Percentiles rank a stretch among this genome's conserved stretches.
Evolutionary conservation across 2,888 invertebrate species (phyloP).

Genomic region (Torymus texanus): DNA sequence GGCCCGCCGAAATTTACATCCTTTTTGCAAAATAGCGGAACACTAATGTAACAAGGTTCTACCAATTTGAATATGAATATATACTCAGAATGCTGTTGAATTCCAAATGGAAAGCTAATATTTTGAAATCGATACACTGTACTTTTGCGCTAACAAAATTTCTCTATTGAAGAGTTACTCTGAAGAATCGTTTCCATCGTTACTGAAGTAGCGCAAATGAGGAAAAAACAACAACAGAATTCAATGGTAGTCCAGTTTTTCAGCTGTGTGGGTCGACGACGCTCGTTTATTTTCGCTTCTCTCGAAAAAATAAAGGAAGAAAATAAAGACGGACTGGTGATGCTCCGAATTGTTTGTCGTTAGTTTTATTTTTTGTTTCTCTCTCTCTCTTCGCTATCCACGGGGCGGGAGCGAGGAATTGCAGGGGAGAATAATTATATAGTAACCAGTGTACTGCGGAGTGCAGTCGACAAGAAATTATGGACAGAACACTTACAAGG

Average conservation of each 20-base stretch:
- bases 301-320: conserved; percentile 8
- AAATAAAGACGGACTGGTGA: conserved; percentile 3
- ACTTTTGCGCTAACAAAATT: too few relatives aligned
- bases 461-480: conserved; percentile 34
- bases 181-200: too few relatives aligned
- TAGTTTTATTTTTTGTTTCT: neutral
- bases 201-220: neutral
- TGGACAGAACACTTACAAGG: conserved; percentile 53
- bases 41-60: too few relatives aligned
- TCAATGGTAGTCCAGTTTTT: neutral
- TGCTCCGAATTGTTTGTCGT: conserved; percentile 12
- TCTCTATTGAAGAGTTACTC: too few relatives aligned
- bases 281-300: conserved; percentile 23
- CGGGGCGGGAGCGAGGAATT: neutral
- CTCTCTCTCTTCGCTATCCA: neutral
- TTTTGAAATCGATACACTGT: too few relatives aligned
- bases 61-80: too few relatives aligned
- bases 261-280: neutral
- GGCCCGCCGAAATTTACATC: neutral
- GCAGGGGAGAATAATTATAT: conserved; percentile 28
- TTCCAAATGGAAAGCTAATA: too few relatives aligned
- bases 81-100: too few relatives aligned
- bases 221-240: neutral
- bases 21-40: too few relatives aligned
- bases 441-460: conserved; percentile 43